Percentiles rank a stretch among this genome's conserved stretches.
These are phyloP conservation scores for Karalla daura DNA, from an alignment of 2,797 vertebrate genomes.

Conservation along the genomic window DNA sequence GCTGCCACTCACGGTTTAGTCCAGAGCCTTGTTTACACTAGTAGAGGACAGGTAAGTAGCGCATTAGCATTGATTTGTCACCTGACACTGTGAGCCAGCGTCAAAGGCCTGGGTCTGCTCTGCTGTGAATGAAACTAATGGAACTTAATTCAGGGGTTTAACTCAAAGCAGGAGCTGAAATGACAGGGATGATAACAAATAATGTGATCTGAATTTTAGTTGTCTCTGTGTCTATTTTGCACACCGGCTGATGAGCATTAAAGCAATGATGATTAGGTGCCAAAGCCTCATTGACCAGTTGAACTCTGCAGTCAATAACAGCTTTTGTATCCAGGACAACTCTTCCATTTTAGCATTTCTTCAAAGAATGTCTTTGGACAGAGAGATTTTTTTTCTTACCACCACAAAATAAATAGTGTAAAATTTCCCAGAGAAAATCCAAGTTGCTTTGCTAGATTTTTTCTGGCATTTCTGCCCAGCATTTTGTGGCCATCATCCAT, in stretches of 20 bases:
- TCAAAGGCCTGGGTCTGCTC: constrained; percentile 39
- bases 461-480: too few relatives aligned
- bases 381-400: too few relatives aligned
- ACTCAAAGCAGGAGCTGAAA: constrained; percentile 54
- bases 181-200: constrained; percentile 64
- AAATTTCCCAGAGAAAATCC: too few relatives aligned
- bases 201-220: constrained; percentile 54
- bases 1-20: constrained; percentile 57
- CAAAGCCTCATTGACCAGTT: constrained; percentile 13
- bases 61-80: constrained; percentile 65
- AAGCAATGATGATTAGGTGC: constrained; percentile 24
- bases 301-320: too few relatives aligned
- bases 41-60: constrained; percentile 50
- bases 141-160: constrained; percentile 62
- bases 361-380: too few relatives aligned
- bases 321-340: too few relatives aligned
- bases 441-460: too few relatives aligned
- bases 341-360: too few relatives aligned
- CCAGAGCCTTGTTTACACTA: constrained; percentile 62
- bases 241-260: constrained; percentile 21
- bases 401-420: too few relatives aligned
- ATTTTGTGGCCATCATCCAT: too few relatives aligned
- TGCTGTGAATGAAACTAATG: constrained; percentile 64
- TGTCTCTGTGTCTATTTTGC: constrained; percentile 31
- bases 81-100: constrained; percentile 47